Evolutionary conservation across 2,113 vertebrate species (phyloP).

Genomic region (Pholis gunnellus): DNA sequence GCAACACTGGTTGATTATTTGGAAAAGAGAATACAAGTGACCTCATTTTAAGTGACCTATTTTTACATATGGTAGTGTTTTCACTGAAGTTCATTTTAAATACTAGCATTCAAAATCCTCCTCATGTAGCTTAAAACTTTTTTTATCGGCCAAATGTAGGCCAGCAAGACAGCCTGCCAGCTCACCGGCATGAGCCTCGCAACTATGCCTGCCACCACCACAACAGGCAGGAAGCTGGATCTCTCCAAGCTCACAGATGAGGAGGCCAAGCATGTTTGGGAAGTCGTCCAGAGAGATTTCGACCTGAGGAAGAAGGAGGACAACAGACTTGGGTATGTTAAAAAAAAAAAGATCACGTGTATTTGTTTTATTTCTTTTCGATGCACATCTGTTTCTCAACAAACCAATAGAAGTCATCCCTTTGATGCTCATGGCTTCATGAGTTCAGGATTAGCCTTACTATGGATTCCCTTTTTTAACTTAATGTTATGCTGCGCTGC

Average conservation of each 20-base stretch:
- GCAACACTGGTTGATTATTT: background rate
- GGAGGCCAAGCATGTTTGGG: conserved; percentile 92
- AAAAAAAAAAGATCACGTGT: background rate
- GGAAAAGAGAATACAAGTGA: background rate
- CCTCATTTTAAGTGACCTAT: background rate
- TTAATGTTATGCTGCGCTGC: background rate
- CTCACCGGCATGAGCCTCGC: background rate
- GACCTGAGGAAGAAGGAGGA: conserved; percentile 92
- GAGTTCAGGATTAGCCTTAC: background rate
- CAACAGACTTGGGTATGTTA: conserved; percentile 89
- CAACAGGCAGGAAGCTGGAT: conserved; percentile 89
- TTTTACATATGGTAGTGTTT: background rate
- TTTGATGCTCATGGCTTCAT: background rate
- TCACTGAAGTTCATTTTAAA: background rate
- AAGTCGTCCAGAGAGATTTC: conserved; percentile 93
- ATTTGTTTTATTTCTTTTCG: background rate
- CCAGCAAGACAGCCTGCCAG: background rate
- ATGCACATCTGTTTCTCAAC: background rate
- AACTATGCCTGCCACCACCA: conserved; percentile 54
- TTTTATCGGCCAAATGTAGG: background rate
- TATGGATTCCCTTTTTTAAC: background rate
- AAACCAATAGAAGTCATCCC: background rate
- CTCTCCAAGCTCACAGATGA: conserved; percentile 94
- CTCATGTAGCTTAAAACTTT: background rate
- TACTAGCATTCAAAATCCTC: background rate